These are phyloP conservation scores for Apus apus DNA, from an alignment of 2,113 vertebrate species.

Conservation along the genomic window DNA sequence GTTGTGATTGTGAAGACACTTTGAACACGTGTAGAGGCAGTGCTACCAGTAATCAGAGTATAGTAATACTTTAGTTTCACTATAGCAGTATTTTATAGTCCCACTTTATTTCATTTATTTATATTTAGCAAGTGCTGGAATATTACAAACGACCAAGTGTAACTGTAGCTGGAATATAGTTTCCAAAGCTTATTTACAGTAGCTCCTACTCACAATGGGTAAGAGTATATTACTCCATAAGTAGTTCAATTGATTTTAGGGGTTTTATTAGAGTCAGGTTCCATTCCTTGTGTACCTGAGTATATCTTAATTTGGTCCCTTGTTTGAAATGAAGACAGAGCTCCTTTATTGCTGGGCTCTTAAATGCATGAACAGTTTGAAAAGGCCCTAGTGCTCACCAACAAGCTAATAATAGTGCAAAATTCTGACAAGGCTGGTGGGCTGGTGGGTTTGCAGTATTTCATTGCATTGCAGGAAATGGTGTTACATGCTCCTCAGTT, in stretches of 20 bases:
- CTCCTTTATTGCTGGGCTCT: background rate
- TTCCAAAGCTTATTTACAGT: conserved; percentile 40
- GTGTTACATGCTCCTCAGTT: background rate
- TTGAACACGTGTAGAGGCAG: conserved; percentile 45
- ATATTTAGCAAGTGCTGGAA: conserved; percentile 15
- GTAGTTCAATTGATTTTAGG: conserved; percentile 36
- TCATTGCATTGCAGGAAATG: background rate
- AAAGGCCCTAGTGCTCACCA: background rate
- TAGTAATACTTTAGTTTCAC: background rate
- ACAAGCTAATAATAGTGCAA: background rate
- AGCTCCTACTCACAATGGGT: background rate
- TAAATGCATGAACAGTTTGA: background rate
- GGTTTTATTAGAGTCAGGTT: background rate
- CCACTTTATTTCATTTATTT: conserved; percentile 53
- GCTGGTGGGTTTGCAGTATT: background rate
- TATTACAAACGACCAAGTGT: background rate
- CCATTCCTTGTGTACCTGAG: background rate
- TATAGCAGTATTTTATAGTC: background rate
- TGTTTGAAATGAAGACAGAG: background rate
- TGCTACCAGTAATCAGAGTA: conserved; percentile 8
- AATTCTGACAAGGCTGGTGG: background rate
- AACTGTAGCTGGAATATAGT: background rate
- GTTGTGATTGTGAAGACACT: conserved; percentile 52
- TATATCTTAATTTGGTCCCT: background rate
- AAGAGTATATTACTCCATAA: background rate